Conservation (phyloP, 2,797 vertebrate species). For the Craterocephalus amniculus region DNA sequence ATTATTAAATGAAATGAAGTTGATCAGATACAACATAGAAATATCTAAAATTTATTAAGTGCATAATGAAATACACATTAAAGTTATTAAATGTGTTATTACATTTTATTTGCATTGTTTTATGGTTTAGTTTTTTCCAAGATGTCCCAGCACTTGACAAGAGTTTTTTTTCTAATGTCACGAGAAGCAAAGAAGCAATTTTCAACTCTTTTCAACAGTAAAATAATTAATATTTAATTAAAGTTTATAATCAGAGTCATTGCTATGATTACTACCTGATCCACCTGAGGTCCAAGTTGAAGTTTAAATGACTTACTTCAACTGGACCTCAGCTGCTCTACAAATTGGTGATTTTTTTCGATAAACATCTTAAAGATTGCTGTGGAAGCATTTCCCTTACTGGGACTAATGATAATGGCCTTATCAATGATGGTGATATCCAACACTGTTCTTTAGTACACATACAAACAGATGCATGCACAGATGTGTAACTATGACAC, state of each 20-base stretch:
- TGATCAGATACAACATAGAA: not conserved
- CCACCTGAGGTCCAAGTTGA: not conserved
- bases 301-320: not conserved
- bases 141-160: too few species aligned
- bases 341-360: not conserved
- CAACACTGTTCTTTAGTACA: slow-evolving; percentile 10
- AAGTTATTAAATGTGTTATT: too few species aligned
- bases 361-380: not conserved
- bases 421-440: slow-evolving; percentile 14
- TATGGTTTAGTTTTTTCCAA: too few species aligned
- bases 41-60: not conserved
- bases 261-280: not conserved
- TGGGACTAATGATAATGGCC: slow-evolving; percentile 5
- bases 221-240: not conserved
- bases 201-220: not conserved
- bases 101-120: too few species aligned
- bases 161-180: too few species aligned
- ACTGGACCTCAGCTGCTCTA: not conserved
- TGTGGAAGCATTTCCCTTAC: not conserved
- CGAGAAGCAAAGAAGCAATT: too few species aligned
- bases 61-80: too few species aligned
- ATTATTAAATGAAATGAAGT: too few species aligned
- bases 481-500: slow-evolving; percentile 40
- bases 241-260: not conserved
- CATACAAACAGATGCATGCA: slow-evolving; percentile 14